Base-by-base conservation (phyloP, 2,888 invertebrate species). In the Agonopterix arenella region DNA sequence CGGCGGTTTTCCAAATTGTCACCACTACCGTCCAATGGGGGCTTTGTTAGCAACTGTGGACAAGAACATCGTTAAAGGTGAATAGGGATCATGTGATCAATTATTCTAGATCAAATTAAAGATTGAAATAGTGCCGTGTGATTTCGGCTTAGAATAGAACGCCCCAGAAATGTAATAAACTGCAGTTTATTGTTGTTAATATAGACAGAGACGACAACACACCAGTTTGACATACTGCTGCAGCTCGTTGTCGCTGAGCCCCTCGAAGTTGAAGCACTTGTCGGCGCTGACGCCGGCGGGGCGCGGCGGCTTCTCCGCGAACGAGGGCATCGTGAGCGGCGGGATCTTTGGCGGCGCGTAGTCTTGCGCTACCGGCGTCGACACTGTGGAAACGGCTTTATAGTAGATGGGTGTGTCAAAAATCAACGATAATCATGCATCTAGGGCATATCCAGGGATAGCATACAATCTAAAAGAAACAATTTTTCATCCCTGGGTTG, bases 41-140 rank as follows among this genome's bases (percentile, higher is more conserved):
- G 89, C 62, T 91, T 91, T 11, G 88, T 88, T 11, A 92, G 70
- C 9, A 92, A 67, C 91, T 91, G 73, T 0, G 58, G 56, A 49
- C 8, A 49, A 13, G 13, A 28, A 28, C 2, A 28, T 4, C 4
- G 7, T 7, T 28, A 28, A 2, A 28, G 28, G 4, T 28, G 28
- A 7, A 28, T 4, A 28, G 28, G 28, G 28, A 28, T 7, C 7
- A 28, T 28, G 7, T 2, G 28, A 7, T 28, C 1, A 5, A 5
- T 28, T 7, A 28, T 28, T 28, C 28, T 28, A 28, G 5, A 13
- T 13, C 13, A 13, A 13, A 13, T 13, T 13, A 13, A 13, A 13
- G 13, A 13, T 13, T 13, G 13, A 2, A 13, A 13, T 13, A 13
- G 13, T 13, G 13, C 13, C 13, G 13, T 13, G 13, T 13, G 13